Percentiles rank a stretch among this genome's conserved stretches.
Conservation (phyloP, 2,797 vertebrate genomes). For the Sebastes cheni region DNA sequence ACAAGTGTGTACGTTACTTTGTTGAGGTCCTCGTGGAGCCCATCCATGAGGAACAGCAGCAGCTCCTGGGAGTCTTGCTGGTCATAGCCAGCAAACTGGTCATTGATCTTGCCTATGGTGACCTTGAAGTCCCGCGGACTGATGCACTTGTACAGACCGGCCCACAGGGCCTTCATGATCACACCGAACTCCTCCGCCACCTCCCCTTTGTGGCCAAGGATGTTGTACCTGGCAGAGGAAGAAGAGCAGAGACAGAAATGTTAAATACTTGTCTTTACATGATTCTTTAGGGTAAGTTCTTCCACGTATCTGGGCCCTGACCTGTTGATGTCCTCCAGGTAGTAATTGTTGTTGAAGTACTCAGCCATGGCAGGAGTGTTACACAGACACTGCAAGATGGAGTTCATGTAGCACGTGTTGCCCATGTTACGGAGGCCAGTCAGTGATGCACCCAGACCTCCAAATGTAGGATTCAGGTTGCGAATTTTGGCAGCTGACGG, state of each 20-base stretch:
- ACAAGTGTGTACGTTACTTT: constrained; percentile 84
- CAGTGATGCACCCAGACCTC: constrained; percentile 90
- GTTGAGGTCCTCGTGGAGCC: constrained; percentile 97
- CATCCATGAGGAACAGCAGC: constrained; percentile 97
- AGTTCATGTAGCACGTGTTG: constrained; percentile 99
- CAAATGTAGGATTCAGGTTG: constrained; percentile 95
- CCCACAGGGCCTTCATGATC: constrained; percentile 97
- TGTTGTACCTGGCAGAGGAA: constrained; percentile 86
- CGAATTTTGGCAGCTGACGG: constrained; percentile 95
- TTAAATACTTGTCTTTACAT: neutral
- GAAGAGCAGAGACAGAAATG: neutral
- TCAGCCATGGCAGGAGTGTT: constrained; percentile 91
- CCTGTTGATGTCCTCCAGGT: constrained; percentile 97
- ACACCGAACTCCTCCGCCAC: constrained; percentile 98
- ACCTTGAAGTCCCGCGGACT: constrained; percentile 96
- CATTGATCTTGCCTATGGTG: constrained; percentile 97
- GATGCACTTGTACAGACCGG: constrained; percentile 93
- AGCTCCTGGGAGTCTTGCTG: constrained; percentile 99
- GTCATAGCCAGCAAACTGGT: constrained; percentile 92
- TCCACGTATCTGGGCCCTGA: constrained; percentile 45
- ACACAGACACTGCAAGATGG: constrained; percentile 96
- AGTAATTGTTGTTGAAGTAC: constrained; percentile 94
- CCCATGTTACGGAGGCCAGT: constrained; percentile 98
- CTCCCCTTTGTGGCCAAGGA: constrained; percentile 97
- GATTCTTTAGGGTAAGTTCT: neutral